Evolutionary conservation across 2,888 invertebrate genomes (phyloP).

Genomic region (Clistopyga incitator): DNA sequence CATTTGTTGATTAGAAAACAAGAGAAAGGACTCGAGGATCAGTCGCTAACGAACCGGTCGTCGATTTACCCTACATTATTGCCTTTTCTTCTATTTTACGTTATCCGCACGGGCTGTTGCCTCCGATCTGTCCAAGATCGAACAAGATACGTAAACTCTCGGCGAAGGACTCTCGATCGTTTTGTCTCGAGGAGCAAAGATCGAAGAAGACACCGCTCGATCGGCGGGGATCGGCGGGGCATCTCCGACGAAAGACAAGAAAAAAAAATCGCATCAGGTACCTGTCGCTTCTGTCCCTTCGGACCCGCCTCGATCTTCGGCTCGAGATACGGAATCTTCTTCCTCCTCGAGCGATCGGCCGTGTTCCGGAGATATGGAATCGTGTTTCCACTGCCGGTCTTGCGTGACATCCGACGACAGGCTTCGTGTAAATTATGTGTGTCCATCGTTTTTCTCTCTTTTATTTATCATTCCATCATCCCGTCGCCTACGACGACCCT

Average conservation of each 20-base stretch:
- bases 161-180: constrained; percentile 34
- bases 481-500: neutral
- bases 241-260: constrained; percentile 36
- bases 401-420: constrained; percentile 30
- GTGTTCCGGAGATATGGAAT: constrained; percentile 54
- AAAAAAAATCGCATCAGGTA: constrained; percentile 51
- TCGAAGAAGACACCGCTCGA: constrained; percentile 17
- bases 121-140: constrained; percentile 62
- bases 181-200: constrained; percentile 15
- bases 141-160: constrained; percentile 62
- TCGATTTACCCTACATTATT: constrained; percentile 61
- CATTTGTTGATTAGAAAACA: constrained; percentile 58
- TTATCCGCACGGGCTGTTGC: constrained; percentile 37
- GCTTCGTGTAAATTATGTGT: constrained; percentile 15
- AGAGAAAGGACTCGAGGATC: constrained; percentile 37
- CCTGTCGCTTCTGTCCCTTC: constrained; percentile 29
- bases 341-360: constrained; percentile 29
- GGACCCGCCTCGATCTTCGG: constrained; percentile 37
- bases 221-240: neutral
- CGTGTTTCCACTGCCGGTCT: constrained; percentile 63
- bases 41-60: constrained; percentile 58
- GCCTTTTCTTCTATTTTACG: constrained; percentile 44
- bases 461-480: constrained; percentile 17
- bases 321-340: constrained; percentile 54
- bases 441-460: neutral